phyloP scores from a whole-genome alignment of 2,797 vertebrate genomes.

The Choloepus didactylus region DNA sequence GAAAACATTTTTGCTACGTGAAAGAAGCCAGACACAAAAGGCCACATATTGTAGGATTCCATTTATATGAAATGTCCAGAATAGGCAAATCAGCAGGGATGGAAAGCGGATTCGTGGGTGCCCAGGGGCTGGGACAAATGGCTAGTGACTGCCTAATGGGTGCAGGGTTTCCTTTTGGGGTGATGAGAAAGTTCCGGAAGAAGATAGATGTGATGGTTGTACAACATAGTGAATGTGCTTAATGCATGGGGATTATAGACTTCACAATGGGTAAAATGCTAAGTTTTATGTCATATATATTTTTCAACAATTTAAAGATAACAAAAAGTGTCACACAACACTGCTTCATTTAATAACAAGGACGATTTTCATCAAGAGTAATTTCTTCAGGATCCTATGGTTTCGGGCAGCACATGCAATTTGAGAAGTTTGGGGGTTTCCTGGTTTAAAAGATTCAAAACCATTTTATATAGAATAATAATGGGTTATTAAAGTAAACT shows the following conservation, averaged over 20 bases:
- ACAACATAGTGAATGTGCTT: not conserved
- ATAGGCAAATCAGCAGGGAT: not conserved
- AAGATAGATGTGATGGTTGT: not conserved
- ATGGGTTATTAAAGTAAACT: not conserved
- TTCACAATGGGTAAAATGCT: conserved; percentile 1
- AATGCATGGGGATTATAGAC: not conserved
- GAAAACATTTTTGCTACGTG: conserved; percentile 4
- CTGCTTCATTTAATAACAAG: not conserved
- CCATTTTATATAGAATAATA: not conserved
- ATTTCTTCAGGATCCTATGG: not conserved
- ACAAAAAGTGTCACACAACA: not conserved
- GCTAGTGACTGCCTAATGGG: not conserved
- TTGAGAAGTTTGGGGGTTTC: not conserved
- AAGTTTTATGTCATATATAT: not conserved
- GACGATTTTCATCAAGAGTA: not conserved
- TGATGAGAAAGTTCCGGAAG: not conserved
- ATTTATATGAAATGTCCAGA: not conserved
- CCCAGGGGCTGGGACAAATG: not conserved
- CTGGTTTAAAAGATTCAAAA: conserved; percentile 18
- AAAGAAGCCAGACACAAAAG: conserved; percentile 37
- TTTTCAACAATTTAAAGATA: not conserved
- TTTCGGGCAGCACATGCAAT: not conserved
- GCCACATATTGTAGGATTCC: not conserved
- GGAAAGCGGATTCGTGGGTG: not conserved
- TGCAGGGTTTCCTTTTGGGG: not conserved